Evolutionary conservation across 2,797 vertebrate genomes (phyloP), one percentile per base, ranked within the genome.

Genomic region (Columba guinea): DNA sequence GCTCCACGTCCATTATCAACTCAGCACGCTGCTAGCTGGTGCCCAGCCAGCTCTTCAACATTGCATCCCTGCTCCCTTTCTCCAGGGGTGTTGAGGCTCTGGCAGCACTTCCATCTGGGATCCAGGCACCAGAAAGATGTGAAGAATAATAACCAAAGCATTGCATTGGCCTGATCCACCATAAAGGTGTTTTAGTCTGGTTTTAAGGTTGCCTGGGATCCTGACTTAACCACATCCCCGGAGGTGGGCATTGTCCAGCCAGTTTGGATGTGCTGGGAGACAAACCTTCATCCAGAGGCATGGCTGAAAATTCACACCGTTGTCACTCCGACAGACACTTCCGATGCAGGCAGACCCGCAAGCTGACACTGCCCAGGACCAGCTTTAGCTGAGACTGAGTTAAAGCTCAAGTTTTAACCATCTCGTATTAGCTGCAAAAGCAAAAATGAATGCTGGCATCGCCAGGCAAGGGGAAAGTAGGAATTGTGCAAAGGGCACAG

Each of bases 1-100:
- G 27, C 11, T 30, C 41, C 2, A 1, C 3, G 1, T 10, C 80
- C 4, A 0, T 39, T n/a, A 34, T 67, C 37, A 7, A 16, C 28
- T 46, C 6, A 0, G 35, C 24, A 12, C 0, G 0, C 39, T 87
- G 41, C 55, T 13, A 3, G 49, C n/a, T 1, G 0, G n/a, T 60
- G 48, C 24, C 37, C 8, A 23, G 35, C 26, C 8, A 7, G 15
- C 22, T 87, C n/a, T 69, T 30, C 23, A 5, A 2, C 3, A 8
- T 41, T 37, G 3, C 27, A 7, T 30, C 46, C 18, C 56, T 52
- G 56, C 58, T 21, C 37, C 44, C 39, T 53, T 68, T 74, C 26
- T 39, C 48, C 27, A 3, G 8, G 7, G 12, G 5, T 2, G 8
- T 22, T 0, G 0, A 8, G 53, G 11, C 35, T 35, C 35, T 34